phyloP scores from a whole-genome alignment of 2,888 invertebrate genomes.

The Trachelus iudaicus region DNA sequence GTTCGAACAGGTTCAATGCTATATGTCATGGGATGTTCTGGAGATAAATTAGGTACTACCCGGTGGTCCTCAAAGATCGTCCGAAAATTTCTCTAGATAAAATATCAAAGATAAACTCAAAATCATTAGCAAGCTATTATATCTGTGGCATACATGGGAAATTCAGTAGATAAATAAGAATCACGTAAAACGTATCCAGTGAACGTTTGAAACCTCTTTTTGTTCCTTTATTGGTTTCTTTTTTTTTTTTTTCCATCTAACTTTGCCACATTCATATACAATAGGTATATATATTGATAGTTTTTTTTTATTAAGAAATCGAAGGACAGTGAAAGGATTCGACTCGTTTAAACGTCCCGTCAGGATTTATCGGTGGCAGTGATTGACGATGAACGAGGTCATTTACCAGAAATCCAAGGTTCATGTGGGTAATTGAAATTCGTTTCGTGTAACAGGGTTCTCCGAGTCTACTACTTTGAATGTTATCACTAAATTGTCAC shows the following conservation, averaged over 20 bases:
- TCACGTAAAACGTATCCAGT: not conserved
- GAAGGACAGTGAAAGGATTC: not conserved
- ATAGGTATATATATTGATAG: not conserved
- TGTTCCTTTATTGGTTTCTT: not conserved
- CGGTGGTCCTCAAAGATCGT: constrained; percentile 23
- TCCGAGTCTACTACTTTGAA: not conserved
- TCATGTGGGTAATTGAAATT: not conserved
- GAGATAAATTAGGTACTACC: constrained; percentile 25
- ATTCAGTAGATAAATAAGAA: not conserved
- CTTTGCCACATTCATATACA: too few relatives aligned
- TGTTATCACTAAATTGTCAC: not conserved
- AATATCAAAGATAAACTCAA: not conserved
- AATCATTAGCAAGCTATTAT: not conserved
- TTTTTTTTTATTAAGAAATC: not conserved
- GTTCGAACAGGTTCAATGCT: constrained; percentile 26
- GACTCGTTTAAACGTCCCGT: not conserved
- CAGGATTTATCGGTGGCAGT: not conserved
- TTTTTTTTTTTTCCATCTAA: not conserved
- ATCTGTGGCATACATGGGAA: not conserved
- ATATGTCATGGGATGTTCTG: constrained; percentile 28
- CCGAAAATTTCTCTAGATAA: not conserved
- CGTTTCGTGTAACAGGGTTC: not conserved
- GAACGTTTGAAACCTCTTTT: not conserved
- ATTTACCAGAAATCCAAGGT: not conserved
- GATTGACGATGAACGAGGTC: not conserved